These are phyloP conservation scores for Protobothrops flavoviridis DNA, from an alignment of 2,113 vertebrate species.

Conservation along the genomic window DNA sequence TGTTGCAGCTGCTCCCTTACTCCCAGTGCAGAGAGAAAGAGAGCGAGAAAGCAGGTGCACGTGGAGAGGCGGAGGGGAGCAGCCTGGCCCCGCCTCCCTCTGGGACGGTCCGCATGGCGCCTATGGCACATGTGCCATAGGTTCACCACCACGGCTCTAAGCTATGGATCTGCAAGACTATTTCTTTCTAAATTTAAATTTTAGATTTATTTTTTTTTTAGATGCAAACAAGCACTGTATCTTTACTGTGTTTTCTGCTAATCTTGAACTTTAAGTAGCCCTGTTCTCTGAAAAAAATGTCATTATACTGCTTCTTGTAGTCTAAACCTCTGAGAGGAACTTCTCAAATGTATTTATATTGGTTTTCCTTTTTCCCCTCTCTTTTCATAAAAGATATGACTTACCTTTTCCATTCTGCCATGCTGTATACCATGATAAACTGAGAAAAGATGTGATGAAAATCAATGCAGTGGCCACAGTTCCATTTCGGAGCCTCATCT, in stretches of 20 bases:
- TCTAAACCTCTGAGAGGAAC: not conserved
- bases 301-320: not conserved
- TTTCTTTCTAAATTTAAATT: not conserved
- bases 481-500: conserved; percentile 99
- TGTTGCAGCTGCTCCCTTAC: too few species aligned
- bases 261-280: not conserved
- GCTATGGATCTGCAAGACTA: not conserved
- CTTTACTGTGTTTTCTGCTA: not conserved
- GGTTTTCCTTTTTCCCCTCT: not conserved
- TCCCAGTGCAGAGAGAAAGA: too few species aligned
- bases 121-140: too few species aligned
- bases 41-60: too few species aligned
- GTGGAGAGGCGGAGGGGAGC: too few species aligned
- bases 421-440: conserved; percentile 96
- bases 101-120: too few species aligned
- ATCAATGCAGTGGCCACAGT: conserved; percentile 95
- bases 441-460: conserved; percentile 96
- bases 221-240: not conserved
- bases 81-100: too few species aligned
- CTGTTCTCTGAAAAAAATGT: not conserved
- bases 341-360: not conserved
- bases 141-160: not conserved
- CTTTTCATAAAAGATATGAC: conserved; percentile 30
- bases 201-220: not conserved
- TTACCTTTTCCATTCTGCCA: conserved; percentile 99